Conservation (phyloP, 2,113 vertebrate species). For the Tinamus guttatus region DNA sequence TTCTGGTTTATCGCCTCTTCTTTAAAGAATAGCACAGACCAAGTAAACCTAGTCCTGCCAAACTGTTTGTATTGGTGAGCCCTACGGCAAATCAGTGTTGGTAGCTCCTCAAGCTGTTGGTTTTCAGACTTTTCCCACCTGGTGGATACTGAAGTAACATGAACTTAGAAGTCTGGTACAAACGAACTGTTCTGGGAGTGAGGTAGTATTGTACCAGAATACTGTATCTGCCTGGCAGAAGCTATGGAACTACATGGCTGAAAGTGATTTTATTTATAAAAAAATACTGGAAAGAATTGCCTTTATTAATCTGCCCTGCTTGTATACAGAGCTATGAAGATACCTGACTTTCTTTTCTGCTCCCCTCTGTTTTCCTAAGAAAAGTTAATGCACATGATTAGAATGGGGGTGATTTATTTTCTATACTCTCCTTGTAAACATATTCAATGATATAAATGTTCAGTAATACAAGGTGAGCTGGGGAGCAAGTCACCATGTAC, state of each 20-base stretch:
- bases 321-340: accelerated
- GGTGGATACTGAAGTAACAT: not conserved
- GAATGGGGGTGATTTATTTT: not conserved
- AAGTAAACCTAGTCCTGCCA: not conserved
- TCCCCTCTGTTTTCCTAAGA: not conserved
- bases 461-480: not conserved
- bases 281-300: not conserved
- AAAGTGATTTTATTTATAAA: not conserved
- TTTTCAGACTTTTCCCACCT: not conserved
- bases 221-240: accelerated
- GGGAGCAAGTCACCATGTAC: not conserved
- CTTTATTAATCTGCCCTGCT: not conserved
- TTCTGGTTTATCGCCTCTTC: not conserved
- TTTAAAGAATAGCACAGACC: not conserved
- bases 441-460: not conserved
- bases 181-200: not conserved
- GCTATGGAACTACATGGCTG: accelerated
- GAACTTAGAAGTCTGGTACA: accelerated
- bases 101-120: not conserved
- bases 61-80: not conserved
- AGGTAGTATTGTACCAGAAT: not conserved
- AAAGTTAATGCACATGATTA: not conserved
- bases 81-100: not conserved
- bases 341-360: not conserved
- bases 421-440: not conserved